A percentile compares a stretch with the other conserved stretches of the same genome.
phyloP scores from a whole-genome alignment of 1,140 invertebrate genomes.

The Ridgeia piscesae region DNA sequence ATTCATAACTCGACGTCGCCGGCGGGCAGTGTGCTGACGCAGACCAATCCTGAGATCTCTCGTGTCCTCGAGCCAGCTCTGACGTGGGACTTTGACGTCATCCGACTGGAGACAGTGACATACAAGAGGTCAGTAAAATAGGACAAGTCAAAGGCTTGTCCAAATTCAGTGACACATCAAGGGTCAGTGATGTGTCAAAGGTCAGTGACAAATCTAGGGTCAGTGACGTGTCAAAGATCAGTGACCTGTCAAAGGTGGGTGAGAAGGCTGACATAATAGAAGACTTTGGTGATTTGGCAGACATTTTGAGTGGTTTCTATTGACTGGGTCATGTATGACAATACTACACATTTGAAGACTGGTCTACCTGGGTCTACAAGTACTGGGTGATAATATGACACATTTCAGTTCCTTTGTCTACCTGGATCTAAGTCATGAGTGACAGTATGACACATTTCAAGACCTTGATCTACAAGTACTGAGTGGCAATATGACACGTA shows the following conservation, averaged over 20 bases:
- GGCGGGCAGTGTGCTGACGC: background rate
- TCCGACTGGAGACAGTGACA: constrained; percentile 27
- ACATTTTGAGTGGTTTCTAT: too few species aligned
- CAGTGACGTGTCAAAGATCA: background rate
- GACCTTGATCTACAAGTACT: too few species aligned
- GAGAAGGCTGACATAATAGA: too few species aligned
- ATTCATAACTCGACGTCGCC: background rate
- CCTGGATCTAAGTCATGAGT: constrained; percentile 22
- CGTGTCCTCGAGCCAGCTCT: constrained; percentile 3
- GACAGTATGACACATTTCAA: too few species aligned
- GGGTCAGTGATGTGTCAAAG: too few species aligned
- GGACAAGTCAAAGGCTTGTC: background rate
- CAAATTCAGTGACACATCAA: too few species aligned
- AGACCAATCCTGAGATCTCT: constrained; percentile 15
- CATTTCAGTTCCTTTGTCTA: constrained; percentile 47
- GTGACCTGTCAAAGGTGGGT: too few species aligned
- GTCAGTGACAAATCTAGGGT: constrained; percentile 18
- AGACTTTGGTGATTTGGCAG: too few species aligned
- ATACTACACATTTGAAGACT: background rate
- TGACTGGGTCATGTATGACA: background rate
- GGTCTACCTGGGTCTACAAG: background rate
- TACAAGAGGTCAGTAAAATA: background rate
- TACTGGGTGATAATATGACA: background rate
- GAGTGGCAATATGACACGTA: too few species aligned
- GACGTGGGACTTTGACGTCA: constrained; percentile 27